phyloP scores from a whole-genome alignment of 2,797 vertebrate species.

The Phylloscopus collybita region DNA sequence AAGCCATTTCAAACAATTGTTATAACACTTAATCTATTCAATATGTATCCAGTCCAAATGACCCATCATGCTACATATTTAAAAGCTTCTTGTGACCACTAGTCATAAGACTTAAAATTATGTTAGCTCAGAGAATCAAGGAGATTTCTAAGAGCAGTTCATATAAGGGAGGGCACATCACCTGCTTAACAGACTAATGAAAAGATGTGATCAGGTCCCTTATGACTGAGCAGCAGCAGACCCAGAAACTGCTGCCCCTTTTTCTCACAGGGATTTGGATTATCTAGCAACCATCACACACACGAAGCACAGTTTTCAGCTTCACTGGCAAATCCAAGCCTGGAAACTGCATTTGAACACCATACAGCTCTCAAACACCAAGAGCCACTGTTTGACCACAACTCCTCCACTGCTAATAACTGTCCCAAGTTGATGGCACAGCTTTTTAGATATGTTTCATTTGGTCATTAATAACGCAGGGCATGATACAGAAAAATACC shows the following conservation, averaged over 20 bases:
- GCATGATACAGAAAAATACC: background rate
- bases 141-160: background rate
- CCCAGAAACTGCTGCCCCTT: background rate
- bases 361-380: too few relatives aligned
- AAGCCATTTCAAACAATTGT: too few relatives aligned
- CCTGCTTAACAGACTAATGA: background rate
- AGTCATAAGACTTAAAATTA: background rate
- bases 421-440: too few relatives aligned
- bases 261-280: background rate
- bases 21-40: background rate
- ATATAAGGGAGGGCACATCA: background rate
- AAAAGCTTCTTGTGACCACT: background rate
- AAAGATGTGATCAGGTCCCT: background rate
- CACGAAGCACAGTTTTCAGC: background rate
- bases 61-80: background rate
- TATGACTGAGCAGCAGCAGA: background rate
- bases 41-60: background rate
- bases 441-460: background rate
- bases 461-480: background rate
- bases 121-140: background rate
- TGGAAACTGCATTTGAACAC: background rate
- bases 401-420: too few relatives aligned
- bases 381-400: too few relatives aligned
- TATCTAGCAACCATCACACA: background rate
- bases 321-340: background rate